Conservation (phyloP, 2,113 vertebrate genomes). For the Scalopus aquaticus region DNA sequence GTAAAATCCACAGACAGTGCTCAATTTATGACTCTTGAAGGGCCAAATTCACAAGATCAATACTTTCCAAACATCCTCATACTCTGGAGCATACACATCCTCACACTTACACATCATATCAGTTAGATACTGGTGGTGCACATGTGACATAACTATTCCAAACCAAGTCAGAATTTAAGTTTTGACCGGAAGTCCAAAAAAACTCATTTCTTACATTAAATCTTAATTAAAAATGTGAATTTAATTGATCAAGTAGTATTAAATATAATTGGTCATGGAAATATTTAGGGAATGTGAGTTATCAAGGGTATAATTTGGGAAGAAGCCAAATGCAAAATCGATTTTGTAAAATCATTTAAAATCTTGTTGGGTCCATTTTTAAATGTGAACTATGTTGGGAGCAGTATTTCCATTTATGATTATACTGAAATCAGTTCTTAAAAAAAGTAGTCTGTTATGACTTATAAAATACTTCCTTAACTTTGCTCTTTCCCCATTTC, state of each 20-base stretch:
- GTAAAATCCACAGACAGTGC: neutral
- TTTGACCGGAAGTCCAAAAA: neutral
- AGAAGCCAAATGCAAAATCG: neutral
- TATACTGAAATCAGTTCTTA: neutral
- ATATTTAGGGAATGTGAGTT: neutral
- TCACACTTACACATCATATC: neutral
- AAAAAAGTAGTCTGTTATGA: neutral
- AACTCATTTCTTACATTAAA: neutral
- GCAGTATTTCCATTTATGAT: neutral
- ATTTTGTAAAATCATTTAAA: neutral
- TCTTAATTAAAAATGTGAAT: neutral
- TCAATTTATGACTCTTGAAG: slow-evolving; percentile 22
- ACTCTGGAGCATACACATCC: neutral
- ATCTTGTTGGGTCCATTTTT: neutral
- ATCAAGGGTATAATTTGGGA: neutral
- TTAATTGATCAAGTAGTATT: neutral
- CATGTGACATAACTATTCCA: neutral
- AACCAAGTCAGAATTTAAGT: neutral
- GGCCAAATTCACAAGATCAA: slow-evolving; percentile 25
- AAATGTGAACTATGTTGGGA: neutral
- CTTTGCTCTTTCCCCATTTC: neutral
- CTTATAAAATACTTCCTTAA: neutral
- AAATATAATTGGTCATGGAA: neutral
- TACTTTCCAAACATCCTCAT: neutral
- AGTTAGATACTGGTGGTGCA: neutral